Evolutionary conservation across 2,797 vertebrate species (phyloP), one percentile per base, ranked within the genome.

Genomic region (Synanceia verrucosa): DNA sequence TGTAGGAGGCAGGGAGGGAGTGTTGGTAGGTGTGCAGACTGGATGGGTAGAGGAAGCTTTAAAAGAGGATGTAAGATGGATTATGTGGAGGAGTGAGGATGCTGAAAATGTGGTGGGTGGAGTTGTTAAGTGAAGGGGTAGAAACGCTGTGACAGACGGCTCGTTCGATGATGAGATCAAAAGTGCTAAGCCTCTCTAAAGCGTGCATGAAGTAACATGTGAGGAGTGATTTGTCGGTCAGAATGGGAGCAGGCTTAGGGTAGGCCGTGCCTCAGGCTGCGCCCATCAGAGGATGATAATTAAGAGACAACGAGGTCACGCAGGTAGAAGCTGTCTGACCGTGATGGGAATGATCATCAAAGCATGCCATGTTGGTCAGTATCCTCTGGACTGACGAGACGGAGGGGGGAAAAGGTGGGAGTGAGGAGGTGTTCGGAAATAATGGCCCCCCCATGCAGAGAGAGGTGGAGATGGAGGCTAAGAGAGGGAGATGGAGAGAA

Each of bases 271-370:
- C 68, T 72, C 70, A 18, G 73, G 91, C 82, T 62, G 70, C 9
- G 43, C 57, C 18, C 74, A 87, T 88, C 83, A 79, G 64, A 85
- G 72, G 67, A 76, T 74, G 80, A 86, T 92, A 86, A 92, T 90
- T 88, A 88, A 83, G 79, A 86, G 71, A 86, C 81, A 86, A 75
- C 29, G 51, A 86, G 85, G 88, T 90, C 88, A 85, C 11, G 41
- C 70, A 86, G 84, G 89, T 88, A 79, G 77, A 80, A 53, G 73
- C 37, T 73, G 78, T 83, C 78, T 66, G 70, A 64, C 71, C 63
- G 57, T 86, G 85, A 89, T 82, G 70, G 55, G 83, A 85, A 80
- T 84, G 76, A 85, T 84, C 85, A 88, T 92, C 87, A 90, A 87
- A 87, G 82, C 74, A 56, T 70, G 65, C 41, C 73, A 64, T 82